These are phyloP conservation scores for Cebidichthys violaceus DNA, from an alignment of 2,113 vertebrate species.

Conservation along the genomic window DNA sequence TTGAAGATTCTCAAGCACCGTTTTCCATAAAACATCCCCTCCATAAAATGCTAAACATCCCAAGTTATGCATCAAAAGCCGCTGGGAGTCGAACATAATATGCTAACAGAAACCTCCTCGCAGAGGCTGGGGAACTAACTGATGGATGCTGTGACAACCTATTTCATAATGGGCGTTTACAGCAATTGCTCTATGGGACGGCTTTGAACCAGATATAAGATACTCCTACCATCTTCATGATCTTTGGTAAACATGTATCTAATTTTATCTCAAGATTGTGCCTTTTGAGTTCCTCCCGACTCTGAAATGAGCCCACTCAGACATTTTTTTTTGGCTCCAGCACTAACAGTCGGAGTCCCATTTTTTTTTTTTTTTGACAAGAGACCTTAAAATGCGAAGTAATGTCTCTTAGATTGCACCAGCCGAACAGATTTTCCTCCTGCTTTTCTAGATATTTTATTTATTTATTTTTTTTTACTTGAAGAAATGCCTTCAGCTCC, in stretches of 20 bases:
- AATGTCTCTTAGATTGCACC: not conserved
- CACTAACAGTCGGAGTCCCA: not conserved
- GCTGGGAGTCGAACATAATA: slow-evolving; percentile 24
- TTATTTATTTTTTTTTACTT: not conserved
- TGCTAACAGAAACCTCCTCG: slow-evolving; percentile 7
- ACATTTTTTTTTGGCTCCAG: not conserved
- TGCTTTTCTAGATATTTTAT: not conserved
- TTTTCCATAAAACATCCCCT: slow-evolving; percentile 26
- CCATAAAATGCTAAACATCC: slow-evolving; percentile 32
- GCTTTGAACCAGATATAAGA: not conserved
- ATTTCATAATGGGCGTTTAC: slow-evolving; percentile 36
- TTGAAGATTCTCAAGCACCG: slow-evolving; percentile 19
- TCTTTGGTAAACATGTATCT: not conserved
- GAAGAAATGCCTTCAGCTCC: slow-evolving; percentile 1
- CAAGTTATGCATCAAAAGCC: slow-evolving; percentile 31
- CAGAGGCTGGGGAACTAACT: slow-evolving; percentile 1
- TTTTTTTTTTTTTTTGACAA: too few relatives aligned
- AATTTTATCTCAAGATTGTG: not conserved
- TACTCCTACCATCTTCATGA: not conserved
- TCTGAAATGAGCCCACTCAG: slow-evolving; percentile 12
- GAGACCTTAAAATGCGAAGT: not conserved
- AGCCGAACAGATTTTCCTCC: slow-evolving; percentile 5
- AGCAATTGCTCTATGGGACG: not conserved
- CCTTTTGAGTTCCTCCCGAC: not conserved
- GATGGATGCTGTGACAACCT: slow-evolving; percentile 12